Evolutionary conservation across 2,797 vertebrate species (phyloP).

Genomic region (Gymnoscopelus microlampas): DNA sequence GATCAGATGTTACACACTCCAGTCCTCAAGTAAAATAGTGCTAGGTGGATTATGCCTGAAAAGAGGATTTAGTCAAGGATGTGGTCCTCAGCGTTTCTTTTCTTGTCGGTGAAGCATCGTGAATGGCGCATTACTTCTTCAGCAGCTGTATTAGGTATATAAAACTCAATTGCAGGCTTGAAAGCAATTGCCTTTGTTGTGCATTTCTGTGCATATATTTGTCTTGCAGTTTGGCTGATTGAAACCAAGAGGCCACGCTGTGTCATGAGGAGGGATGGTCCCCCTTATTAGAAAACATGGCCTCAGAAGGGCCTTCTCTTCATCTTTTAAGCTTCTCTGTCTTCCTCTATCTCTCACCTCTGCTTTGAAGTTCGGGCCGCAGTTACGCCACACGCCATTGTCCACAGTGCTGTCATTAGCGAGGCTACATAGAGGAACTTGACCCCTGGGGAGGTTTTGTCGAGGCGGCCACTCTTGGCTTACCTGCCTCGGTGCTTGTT

Average conservation of each 20-base stretch:
- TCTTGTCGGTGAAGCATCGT: constrained; percentile 86
- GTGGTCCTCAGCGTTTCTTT: constrained; percentile 92
- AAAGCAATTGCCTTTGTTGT: constrained; percentile 97
- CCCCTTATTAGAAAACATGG: constrained; percentile 88
- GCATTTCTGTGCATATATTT: constrained; percentile 92
- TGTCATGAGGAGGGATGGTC: constrained; percentile 87
- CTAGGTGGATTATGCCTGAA: constrained; percentile 98
- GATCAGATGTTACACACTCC: constrained; percentile 98
- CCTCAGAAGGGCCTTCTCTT: constrained; percentile 84
- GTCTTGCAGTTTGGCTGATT: constrained; percentile 88
- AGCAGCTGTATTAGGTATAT: constrained; percentile 95
- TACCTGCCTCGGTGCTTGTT: constrained; percentile 89
- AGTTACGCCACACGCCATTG: constrained; percentile 83
- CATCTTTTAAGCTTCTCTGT: constrained; percentile 89
- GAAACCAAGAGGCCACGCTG: constrained; percentile 90
- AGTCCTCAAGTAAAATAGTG: constrained; percentile 96
- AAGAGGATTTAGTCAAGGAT: constrained; percentile 99
- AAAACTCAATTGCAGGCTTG: constrained; percentile 94
- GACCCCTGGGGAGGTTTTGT: constrained; percentile 89
- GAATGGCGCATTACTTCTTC: constrained; percentile 90
- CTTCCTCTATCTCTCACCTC: constrained; percentile 74
- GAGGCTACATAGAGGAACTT: constrained; percentile 87
- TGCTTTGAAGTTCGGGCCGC: constrained; percentile 93
- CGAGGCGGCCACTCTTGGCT: constrained; percentile 80
- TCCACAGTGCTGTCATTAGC: constrained; percentile 95